A percentile compares a stretch with the other conserved stretches of the same genome.
These are phyloP conservation scores for Propithecus coquereli DNA, from an alignment of 2,113 vertebrate genomes.

Conservation along the genomic window DNA sequence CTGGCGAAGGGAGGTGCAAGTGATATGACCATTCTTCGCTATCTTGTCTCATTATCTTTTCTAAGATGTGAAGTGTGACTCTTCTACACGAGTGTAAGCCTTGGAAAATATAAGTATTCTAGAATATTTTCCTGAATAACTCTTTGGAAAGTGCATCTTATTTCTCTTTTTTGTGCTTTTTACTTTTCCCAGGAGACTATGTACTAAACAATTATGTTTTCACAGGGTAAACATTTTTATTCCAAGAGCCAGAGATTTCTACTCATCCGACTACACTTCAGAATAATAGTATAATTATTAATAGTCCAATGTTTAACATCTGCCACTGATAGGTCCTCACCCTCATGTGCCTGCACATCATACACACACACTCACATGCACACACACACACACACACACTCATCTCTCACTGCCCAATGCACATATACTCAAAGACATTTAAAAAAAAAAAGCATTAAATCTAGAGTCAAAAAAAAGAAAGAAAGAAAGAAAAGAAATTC, in stretches of 20 bases:
- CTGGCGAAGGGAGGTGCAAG: not conserved
- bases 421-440: not conserved
- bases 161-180: not conserved
- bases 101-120: not conserved
- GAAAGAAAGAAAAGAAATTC: not conserved
- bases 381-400: not conserved
- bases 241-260: not conserved
- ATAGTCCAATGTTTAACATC: not conserved
- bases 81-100: not conserved
- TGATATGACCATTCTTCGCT: not conserved
- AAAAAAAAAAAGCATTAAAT: not conserved
- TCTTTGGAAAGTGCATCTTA: not conserved
- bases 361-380: not conserved
- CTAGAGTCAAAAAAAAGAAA: not conserved
- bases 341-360: not conserved
- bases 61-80: not conserved
- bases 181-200: not conserved
- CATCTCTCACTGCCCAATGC: not conserved
- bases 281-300: not conserved
- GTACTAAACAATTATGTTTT: conserved; percentile 17
- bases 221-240: not conserved
- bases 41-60: not conserved
- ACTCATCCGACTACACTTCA: not conserved
- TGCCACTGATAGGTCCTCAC: not conserved
- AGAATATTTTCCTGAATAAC: not conserved